Conservation (phyloP, 2,113 vertebrate genomes). For the Gambusia affinis region DNA sequence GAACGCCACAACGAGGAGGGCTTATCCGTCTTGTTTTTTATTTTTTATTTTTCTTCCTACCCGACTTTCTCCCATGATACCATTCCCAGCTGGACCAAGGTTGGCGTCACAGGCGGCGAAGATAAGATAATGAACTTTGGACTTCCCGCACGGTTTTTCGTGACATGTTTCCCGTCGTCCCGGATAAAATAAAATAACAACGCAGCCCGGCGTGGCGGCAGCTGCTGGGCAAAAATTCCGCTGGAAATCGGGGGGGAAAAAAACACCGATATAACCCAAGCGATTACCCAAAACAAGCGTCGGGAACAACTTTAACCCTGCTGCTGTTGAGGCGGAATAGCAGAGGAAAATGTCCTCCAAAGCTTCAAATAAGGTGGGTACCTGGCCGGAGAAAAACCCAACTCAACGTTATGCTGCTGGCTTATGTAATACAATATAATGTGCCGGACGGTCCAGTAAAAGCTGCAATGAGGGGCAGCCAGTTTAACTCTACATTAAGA, state of each 20-base stretch:
- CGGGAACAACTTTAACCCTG: slow-evolving; percentile 61
- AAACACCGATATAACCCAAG: slow-evolving; percentile 46
- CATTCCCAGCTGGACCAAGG: slow-evolving; percentile 37
- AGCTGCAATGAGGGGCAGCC: neutral
- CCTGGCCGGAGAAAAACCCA: slow-evolving; percentile 31
- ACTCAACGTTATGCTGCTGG: neutral
- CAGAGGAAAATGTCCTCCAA: slow-evolving; percentile 91
- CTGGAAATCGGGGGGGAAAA: slow-evolving; percentile 32
- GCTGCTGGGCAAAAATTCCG: slow-evolving; percentile 77
- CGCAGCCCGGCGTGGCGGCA: slow-evolving; percentile 80
- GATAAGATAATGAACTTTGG: slow-evolving; percentile 83
- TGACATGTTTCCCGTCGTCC: slow-evolving; percentile 77
- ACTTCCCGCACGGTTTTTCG: slow-evolving; percentile 71
- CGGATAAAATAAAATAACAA: slow-evolving; percentile 76
- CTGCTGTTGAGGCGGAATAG: slow-evolving; percentile 63
- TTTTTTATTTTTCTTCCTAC: neutral
- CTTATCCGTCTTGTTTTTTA: neutral
- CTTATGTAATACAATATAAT: slow-evolving; percentile 5
- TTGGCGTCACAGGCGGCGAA: slow-evolving; percentile 35
- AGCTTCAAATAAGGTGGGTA: slow-evolving; percentile 86
- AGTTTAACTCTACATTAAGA: neutral
- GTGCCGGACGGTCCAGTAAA: slow-evolving; percentile 12
- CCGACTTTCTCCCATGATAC: slow-evolving; percentile 49
- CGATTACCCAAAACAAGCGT: slow-evolving; percentile 54
- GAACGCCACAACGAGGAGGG: slow-evolving; percentile 22